Conservation (phyloP, 1,140 invertebrate species). For the Monomorium pharaonis region DNA sequence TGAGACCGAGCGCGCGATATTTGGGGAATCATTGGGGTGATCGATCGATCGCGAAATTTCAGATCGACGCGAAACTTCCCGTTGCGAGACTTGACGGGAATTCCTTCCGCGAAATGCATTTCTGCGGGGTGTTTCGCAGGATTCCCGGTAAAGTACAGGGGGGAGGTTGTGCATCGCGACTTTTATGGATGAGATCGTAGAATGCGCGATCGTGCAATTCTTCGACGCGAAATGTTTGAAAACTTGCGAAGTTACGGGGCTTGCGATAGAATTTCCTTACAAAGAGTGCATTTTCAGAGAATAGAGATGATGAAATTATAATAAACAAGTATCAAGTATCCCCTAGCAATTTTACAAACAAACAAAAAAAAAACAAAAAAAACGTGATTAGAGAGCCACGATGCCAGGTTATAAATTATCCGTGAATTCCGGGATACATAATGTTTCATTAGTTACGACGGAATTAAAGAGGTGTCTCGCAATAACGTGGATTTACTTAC, state of each 20-base stretch:
- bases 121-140: background rate
- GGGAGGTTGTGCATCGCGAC: conserved; percentile 12
- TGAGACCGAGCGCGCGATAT: background rate
- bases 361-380: too few relatives aligned
- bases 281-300: background rate
- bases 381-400: background rate
- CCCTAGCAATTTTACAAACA: too few relatives aligned
- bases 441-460: background rate
- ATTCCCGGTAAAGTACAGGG: conserved; percentile 16
- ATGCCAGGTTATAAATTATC: background rate
- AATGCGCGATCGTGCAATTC: conserved; percentile 29
- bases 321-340: background rate
- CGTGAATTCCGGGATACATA: background rate
- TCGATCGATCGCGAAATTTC: background rate
- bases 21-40: background rate
- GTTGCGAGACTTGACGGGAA: background rate
- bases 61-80: conserved; percentile 7
- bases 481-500: background rate
- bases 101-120: conserved; percentile 15
- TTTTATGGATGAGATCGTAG: conserved; percentile 48
- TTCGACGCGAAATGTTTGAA: conserved; percentile 12
- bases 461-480: background rate
- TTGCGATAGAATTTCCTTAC: background rate
- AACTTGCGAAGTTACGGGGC: background rate
- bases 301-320: background rate